Evolutionary conservation across 2,888 invertebrate species (phyloP).

Genomic region (Petrophora chlorosata): DNA sequence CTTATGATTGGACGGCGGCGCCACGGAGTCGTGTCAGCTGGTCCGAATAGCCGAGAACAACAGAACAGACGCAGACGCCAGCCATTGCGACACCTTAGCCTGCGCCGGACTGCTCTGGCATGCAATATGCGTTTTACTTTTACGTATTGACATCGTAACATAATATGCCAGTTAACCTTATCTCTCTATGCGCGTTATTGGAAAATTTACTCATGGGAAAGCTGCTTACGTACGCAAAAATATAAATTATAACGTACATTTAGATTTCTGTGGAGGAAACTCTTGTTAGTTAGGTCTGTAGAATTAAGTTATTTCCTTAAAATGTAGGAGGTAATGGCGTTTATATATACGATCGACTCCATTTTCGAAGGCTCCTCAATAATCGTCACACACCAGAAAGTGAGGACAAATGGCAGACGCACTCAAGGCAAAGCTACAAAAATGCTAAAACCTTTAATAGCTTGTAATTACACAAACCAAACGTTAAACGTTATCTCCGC

Average conservation of each 20-base stretch:
- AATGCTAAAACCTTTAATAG: constrained; percentile 21
- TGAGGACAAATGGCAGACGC: constrained; percentile 18
- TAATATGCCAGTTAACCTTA: constrained; percentile 9
- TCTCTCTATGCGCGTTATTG: constrained; percentile 5
- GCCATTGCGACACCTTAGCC: constrained; percentile 65
- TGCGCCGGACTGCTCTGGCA: constrained; percentile 57
- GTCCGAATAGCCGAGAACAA: constrained; percentile 62
- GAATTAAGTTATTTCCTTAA: too few relatives aligned
- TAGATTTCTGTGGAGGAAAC: too few relatives aligned
- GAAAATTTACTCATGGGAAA: constrained; percentile 5
- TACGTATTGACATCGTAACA: constrained; percentile 8
- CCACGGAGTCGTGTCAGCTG: constrained; percentile 54
- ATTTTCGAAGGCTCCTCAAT: constrained; percentile 1
- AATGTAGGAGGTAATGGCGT: too few relatives aligned
- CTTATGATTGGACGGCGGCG: constrained; percentile 59
- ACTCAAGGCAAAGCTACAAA: constrained; percentile 17
- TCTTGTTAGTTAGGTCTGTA: too few relatives aligned
- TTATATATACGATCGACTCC: background rate
- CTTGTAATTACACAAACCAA: constrained; percentile 31
- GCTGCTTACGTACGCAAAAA: too few relatives aligned
- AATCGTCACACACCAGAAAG: constrained; percentile 10
- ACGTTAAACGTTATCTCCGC: constrained; percentile 38
- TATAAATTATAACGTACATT: too few relatives aligned
- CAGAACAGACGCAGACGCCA: too few relatives aligned
- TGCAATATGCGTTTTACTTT: constrained; percentile 50